A percentile compares a stretch with the other conserved stretches of the same genome.
Evolutionary conservation across 2,888 invertebrate species (phyloP).

Genomic region (Dioctria linearis): DNA sequence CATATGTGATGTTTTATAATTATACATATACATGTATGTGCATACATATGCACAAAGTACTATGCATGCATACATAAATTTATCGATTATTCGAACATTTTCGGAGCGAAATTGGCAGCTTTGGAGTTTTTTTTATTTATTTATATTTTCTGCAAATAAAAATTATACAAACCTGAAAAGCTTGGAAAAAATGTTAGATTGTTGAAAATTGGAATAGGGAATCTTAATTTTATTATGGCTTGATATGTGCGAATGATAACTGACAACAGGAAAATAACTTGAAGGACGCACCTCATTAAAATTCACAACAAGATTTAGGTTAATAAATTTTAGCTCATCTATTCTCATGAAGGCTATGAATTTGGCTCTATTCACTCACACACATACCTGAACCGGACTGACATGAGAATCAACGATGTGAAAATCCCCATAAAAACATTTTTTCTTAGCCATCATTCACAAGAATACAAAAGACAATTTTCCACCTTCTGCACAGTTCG

Average conservation of each 20-base stretch:
- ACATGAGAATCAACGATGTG: conserved; percentile 26
- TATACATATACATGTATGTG: too few species aligned
- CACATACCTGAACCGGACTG: conserved; percentile 22
- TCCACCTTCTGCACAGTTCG: conserved; percentile 41
- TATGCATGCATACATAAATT: too few species aligned
- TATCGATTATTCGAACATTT: too few species aligned
- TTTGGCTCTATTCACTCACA: conserved; percentile 13
- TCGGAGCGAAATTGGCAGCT: too few species aligned
- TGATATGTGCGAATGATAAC: not conserved
- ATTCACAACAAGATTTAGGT: not conserved
- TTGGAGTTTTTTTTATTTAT: too few species aligned
- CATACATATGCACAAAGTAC: too few species aligned
- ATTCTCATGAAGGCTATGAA: not conserved
- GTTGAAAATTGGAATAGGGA: not conserved
- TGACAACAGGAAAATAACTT: not conserved
- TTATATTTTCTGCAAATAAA: too few species aligned
- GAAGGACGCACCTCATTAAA: not conserved
- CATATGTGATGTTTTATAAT: not conserved
- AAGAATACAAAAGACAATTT: conserved; percentile 34
- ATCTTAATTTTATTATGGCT: not conserved
- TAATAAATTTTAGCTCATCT: conserved; percentile 5
- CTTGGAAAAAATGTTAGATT: not conserved
- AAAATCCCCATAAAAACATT: conserved; percentile 35
- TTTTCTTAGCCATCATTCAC: conserved; percentile 30
- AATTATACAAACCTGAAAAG: not conserved